phyloP scores from a whole-genome alignment of 2,888 invertebrate genomes.

The Aspidiotus destructor region DNA sequence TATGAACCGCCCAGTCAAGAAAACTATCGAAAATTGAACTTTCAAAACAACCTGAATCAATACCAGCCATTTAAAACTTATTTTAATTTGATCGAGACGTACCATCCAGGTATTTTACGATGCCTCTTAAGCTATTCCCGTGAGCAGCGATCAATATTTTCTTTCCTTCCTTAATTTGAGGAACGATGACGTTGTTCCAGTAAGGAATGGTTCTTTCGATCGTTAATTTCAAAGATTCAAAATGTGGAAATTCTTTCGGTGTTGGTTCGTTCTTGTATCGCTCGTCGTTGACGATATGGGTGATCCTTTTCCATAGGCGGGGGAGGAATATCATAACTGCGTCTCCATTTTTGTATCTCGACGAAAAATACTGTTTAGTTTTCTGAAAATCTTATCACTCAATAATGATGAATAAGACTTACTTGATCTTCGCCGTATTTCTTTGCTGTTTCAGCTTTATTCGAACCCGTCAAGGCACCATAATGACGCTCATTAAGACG shows the following conservation, averaged over 20 bases:
- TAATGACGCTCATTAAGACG: constrained; percentile 79
- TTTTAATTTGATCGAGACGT: constrained; percentile 40
- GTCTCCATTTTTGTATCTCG: constrained; percentile 72
- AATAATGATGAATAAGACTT: constrained; percentile 27
- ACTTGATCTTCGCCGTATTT: constrained; percentile 78
- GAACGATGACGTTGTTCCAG: constrained; percentile 74
- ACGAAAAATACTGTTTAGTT: constrained; percentile 2
- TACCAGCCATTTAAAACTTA: background rate
- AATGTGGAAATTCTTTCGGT: constrained; percentile 63
- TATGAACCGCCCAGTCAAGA: background rate
- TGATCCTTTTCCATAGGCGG: constrained; percentile 69
- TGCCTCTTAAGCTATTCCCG: constrained; percentile 74
- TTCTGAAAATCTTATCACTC: background rate
- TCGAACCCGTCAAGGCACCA: constrained; percentile 72
- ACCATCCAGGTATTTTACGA: constrained; percentile 78
- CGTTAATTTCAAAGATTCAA: constrained; percentile 71
- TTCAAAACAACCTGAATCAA: background rate
- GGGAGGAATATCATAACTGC: constrained; percentile 72
- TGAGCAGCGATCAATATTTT: constrained; percentile 73
- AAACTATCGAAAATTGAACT: background rate
- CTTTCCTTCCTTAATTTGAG: constrained; percentile 71
- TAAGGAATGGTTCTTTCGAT: constrained; percentile 73
- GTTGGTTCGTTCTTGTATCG: constrained; percentile 62
- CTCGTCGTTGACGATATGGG: constrained; percentile 63
- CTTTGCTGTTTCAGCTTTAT: constrained; percentile 74